A percentile compares a stretch with the other conserved stretches of the same genome.
phyloP scores from a whole-genome alignment of 2,113 vertebrate species.

The Irena cyanogastra region DNA sequence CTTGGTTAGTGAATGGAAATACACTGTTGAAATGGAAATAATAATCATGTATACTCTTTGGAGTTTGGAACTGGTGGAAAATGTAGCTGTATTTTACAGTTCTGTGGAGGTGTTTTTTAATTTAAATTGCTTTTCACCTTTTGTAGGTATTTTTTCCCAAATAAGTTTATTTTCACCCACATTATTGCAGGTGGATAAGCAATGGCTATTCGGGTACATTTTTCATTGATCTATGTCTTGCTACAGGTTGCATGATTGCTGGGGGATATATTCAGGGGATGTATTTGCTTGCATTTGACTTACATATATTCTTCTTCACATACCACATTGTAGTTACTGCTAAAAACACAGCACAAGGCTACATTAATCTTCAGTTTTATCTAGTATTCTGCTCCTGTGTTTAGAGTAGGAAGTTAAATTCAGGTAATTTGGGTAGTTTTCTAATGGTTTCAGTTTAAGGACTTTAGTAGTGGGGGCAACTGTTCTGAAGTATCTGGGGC shows the following conservation, averaged over 20 bases:
- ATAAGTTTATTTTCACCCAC: neutral
- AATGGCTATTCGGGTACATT: neutral
- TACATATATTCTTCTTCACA: neutral
- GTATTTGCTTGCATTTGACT: neutral
- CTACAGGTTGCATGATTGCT: neutral
- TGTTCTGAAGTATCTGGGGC: neutral
- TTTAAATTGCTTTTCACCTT: neutral
- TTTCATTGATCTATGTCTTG: neutral
- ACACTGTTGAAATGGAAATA: neutral
- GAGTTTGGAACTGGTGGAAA: neutral
- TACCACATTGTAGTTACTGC: neutral
- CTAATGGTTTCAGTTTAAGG: neutral
- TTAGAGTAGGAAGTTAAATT: neutral
- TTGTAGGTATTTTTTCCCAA: rapidly evolving
- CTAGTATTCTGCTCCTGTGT: neutral
- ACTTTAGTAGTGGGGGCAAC: neutral
- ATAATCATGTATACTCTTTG: neutral
- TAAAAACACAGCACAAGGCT: neutral
- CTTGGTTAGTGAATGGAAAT: neutral
- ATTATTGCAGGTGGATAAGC: neutral
- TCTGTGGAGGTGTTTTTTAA: neutral
- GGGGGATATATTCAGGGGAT: neutral
- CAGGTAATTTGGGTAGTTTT: neutral
- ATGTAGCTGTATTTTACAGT: neutral
- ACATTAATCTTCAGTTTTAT: neutral